Conservation (phyloP, 2,113 vertebrate species). For the Erpornis zantholeuca region DNA sequence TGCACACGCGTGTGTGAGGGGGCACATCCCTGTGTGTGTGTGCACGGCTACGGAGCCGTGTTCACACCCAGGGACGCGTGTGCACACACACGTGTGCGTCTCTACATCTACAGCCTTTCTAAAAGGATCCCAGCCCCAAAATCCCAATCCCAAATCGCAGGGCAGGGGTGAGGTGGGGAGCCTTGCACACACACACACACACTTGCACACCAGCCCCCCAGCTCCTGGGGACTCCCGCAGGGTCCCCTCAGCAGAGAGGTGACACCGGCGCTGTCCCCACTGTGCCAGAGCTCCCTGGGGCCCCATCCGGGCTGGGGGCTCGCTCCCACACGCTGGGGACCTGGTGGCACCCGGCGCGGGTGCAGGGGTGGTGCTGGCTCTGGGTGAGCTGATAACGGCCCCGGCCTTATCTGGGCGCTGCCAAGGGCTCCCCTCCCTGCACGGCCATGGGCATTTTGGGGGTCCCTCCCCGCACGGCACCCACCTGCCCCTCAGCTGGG, state of each 20-base stretch:
- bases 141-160: neutral
- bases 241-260: neutral
- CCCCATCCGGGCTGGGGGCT: neutral
- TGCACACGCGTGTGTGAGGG: neutral
- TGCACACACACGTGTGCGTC: accelerated
- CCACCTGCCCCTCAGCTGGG: neutral
- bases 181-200: neutral
- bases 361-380: neutral
- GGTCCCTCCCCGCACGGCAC: neutral
- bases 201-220: accelerated
- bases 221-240: accelerated
- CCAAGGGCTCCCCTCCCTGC: neutral
- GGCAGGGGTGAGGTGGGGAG: neutral
- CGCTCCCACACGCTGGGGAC: accelerated
- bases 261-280: accelerated
- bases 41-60: accelerated
- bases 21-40: accelerated
- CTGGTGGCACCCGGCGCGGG: accelerated
- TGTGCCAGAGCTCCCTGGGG: accelerated
- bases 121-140: neutral
- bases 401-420: neutral
- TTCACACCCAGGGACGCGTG: accelerated
- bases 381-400: neutral
- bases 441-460: neutral
- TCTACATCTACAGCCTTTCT: accelerated